Evolutionary conservation across 2,113 vertebrate genomes (phyloP).

Genomic region (Leiothrix lutea): DNA sequence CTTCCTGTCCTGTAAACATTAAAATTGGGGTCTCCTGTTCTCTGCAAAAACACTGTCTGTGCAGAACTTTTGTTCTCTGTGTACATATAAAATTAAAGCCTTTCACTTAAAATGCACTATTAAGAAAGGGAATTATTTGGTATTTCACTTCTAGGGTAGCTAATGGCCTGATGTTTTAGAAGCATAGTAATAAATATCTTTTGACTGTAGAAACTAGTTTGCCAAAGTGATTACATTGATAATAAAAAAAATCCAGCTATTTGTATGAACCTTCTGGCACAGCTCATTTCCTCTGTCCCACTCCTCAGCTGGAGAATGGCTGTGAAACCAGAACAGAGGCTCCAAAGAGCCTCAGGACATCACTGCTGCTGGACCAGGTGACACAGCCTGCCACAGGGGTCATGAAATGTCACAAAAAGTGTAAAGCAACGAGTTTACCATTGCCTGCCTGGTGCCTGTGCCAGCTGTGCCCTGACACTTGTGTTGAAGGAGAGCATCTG

Average conservation of each 20-base stretch:
- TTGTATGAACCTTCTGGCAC: not conserved
- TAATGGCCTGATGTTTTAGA: not conserved
- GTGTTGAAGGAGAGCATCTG: not conserved
- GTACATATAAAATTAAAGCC: not conserved
- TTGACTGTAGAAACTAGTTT: not conserved
- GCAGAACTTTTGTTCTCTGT: not conserved
- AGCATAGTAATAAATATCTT: not conserved
- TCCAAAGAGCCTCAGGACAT: not conserved
- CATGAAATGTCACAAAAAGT: accelerated
- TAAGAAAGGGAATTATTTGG: conserved; percentile 1
- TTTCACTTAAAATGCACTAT: not conserved
- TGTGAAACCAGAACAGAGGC: not conserved
- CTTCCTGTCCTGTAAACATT: not conserved
- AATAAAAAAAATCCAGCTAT: not conserved
- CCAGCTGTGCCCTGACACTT: not conserved
- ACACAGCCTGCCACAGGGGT: not conserved
- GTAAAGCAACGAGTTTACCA: accelerated
- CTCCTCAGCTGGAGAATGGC: not conserved
- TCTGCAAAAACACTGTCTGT: not conserved
- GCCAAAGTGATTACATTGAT: not conserved
- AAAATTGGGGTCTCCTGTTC: not conserved
- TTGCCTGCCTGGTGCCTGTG: not conserved
- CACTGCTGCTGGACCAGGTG: not conserved
- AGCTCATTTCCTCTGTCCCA: not conserved
- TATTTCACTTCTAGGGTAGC: not conserved